Evolutionary conservation across 1,140 invertebrate species (phyloP).

Genomic region (Bombus confusus): DNA sequence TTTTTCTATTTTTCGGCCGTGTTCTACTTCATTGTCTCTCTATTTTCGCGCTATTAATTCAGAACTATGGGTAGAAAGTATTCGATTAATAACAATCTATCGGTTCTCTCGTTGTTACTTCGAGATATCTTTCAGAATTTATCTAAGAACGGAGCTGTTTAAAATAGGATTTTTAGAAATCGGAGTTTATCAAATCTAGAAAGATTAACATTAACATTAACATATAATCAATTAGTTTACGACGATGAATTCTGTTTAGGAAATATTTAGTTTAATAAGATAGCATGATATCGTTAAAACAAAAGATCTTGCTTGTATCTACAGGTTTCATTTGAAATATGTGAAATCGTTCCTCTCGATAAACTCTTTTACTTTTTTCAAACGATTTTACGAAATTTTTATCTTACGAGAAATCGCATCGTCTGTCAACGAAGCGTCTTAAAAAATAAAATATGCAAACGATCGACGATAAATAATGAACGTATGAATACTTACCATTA

Average conservation of each 20-base stretch:
- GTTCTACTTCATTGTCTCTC: neutral
- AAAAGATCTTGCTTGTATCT: neutral
- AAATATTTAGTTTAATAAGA: neutral
- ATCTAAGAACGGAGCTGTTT: neutral
- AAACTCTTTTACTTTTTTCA: neutral
- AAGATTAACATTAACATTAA: no score
- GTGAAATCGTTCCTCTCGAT: neutral
- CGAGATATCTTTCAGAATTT: no score
- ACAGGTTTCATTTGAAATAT: neutral
- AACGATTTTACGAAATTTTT: neutral
- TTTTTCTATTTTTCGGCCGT: neutral
- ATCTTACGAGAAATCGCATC: neutral
- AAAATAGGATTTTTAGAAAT: neutral
- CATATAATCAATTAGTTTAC: neutral
- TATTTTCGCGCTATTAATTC: neutral
- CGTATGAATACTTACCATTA: neutral
- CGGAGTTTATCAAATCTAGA: neutral
- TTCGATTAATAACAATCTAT: neutral
- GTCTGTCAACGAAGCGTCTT: neutral
- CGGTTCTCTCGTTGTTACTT: neutral
- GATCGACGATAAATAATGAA: neutral
- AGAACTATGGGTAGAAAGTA: neutral
- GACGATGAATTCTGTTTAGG: neutral
- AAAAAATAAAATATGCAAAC: neutral
- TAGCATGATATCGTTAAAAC: neutral